Evolutionary conservation across 2,797 vertebrate species (phyloP).

Genomic region (Leptoclinus maculatus): DNA sequence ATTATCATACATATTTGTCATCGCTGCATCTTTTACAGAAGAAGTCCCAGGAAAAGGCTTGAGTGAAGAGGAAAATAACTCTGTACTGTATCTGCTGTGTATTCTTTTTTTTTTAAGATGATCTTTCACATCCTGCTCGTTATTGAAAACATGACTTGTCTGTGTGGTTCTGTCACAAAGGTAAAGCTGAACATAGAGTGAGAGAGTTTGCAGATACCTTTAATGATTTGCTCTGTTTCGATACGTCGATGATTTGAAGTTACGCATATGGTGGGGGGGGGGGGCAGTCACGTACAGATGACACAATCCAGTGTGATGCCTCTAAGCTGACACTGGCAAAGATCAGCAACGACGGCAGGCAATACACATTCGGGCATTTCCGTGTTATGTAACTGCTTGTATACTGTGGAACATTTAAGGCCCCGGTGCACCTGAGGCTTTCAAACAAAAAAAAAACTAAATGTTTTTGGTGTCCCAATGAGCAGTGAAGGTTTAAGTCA

Average conservation of each 20-base stretch:
- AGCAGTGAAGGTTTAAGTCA: slow-evolving; percentile 1
- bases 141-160: neutral
- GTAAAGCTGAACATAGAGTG: slow-evolving; percentile 13
- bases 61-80: slow-evolving; percentile 21
- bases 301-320: slow-evolving; percentile 48
- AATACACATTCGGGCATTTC: slow-evolving; percentile 26
- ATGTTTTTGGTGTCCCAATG: slow-evolving; percentile 16
- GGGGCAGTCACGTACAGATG: slow-evolving; percentile 32
- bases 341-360: slow-evolving; percentile 12
- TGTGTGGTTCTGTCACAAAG: slow-evolving; percentile 5
- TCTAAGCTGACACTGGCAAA: slow-evolving; percentile 42
- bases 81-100: neutral
- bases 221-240: slow-evolving; percentile 8
- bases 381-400: slow-evolving; percentile 49
- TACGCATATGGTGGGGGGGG: neutral
- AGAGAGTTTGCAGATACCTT: slow-evolving; percentile 16
- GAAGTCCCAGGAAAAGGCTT: slow-evolving; percentile 2
- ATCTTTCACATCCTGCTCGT: slow-evolving; percentile 8
- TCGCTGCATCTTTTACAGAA: slow-evolving; percentile 18
- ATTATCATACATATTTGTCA: slow-evolving; percentile 49
- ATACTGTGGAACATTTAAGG: slow-evolving; percentile 46
- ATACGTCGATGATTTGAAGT: neutral
- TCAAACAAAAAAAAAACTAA: slow-evolving; percentile 8
- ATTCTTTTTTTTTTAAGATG: neutral
- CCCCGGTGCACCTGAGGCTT: slow-evolving; percentile 38